Base-by-base conservation (phyloP, 2,888 invertebrate species). In the Melanotus villosus region DNA sequence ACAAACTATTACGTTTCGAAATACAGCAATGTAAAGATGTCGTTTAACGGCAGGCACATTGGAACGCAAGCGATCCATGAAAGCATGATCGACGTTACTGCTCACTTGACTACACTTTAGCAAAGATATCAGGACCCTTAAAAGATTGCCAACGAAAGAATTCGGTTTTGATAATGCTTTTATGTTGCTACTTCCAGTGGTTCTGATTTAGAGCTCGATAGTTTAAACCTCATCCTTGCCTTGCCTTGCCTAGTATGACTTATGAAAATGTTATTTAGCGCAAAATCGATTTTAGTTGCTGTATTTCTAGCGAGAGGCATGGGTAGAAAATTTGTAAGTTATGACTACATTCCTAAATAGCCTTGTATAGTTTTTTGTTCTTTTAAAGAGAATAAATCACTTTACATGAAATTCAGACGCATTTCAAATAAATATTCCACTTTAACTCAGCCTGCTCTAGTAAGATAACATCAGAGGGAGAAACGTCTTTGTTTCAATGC, bases 231-330 rank as follows among this genome's bases (percentile, higher is more conserved):
- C n/a, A 30, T 30, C 45, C 32, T 12, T 45, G 32, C 47, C 47
- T 10, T 47, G 30, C 38, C 38, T 32, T 41, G n/a, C n/a, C 45
- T 16, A 34, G 30, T 30, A 32, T 41, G 18, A 45, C 60, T 47
- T 60, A 47, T 47, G 18, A 47, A 45, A 57, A 57, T 57, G 43
- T 30, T 59, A 14, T 38, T 59, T 59, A 14, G 30, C 19, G 18
- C 32, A 47, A 23, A 59, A 45, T 59, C 59, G 59, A 59, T 59
- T 59, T 45, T 18, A 30, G 45, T 59, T 32, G 26, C 47, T 34
- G 18, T 26, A 47, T 23, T 30, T 30, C 59, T 30, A 18, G 16
- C 1, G 4, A 16, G 41, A 34, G n/a, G 12, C 34, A 34, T n/a
- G n/a, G n/a, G 34, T 12, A 34, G 12, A 34, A 34, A 12, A 3